A percentile compares a stretch with the other conserved stretches of the same genome.
phyloP scores from a whole-genome alignment of 1,140 invertebrate species.

The Hycleus phaleratus region DNA sequence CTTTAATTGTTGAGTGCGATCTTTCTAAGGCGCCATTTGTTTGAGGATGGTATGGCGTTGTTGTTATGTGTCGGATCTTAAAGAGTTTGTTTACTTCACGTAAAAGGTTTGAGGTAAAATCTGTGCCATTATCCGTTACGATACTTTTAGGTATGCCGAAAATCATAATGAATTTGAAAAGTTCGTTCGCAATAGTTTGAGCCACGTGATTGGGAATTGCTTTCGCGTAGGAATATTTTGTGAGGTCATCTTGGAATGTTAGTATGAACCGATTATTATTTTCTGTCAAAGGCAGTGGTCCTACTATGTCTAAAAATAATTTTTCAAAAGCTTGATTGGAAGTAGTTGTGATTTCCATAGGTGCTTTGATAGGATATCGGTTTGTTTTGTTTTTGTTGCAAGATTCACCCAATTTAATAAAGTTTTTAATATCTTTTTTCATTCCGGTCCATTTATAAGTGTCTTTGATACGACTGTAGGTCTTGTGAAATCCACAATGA shows the following conservation, averaged over 20 bases:
- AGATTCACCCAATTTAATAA: background rate
- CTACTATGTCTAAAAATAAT: constrained; percentile 32
- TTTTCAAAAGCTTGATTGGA: constrained; percentile 9
- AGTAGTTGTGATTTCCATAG: background rate
- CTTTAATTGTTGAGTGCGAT: constrained; percentile 36
- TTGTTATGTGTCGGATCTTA: constrained; percentile 26
- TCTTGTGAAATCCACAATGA: background rate
- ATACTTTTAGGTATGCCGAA: constrained; percentile 26
- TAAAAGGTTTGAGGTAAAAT: constrained; percentile 32
- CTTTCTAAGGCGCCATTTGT: constrained; percentile 37
- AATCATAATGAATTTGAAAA: constrained; percentile 29
- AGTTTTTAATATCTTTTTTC: background rate
- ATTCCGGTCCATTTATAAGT: background rate
- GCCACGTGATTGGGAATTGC: constrained; percentile 35
- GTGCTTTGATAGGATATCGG: background rate
- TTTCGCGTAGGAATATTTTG: constrained; percentile 35
- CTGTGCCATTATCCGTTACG: constrained; percentile 31
- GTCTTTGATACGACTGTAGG: background rate
- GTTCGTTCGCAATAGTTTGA: constrained; percentile 28
- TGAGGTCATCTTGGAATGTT: constrained; percentile 38
- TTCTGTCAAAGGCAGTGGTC: constrained; percentile 26
- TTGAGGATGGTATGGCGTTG: constrained; percentile 31
- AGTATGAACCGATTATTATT: constrained; percentile 34
- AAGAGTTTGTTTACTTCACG: constrained; percentile 31
- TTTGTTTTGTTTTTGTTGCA: constrained; percentile 2